Evolutionary conservation across 2,797 vertebrate species (phyloP), one percentile per base, ranked within the genome.

Genomic region (Scyliorhinus canicula): DNA sequence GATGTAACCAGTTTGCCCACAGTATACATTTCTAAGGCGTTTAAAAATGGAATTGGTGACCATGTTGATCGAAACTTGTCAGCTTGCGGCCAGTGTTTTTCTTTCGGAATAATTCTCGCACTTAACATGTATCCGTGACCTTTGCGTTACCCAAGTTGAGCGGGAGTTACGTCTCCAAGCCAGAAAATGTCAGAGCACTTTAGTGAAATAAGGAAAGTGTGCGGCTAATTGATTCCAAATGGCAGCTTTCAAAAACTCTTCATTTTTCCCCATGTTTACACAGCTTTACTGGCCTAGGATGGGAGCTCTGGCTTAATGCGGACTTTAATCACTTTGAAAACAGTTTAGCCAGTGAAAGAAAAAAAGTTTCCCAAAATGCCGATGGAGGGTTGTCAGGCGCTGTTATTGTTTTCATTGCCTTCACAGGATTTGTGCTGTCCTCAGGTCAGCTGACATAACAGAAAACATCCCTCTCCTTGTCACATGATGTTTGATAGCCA

Each of bases 341-440:
- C 93, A 94, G 93, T 94, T 94, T 94, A 94, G 93, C 69, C 93
- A 94, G 93, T 94, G 93, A 52, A 74, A 69, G 69, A 93, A 74
- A 93, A 94, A 50, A 94, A 94, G 44, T 74, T 94, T 71, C 28
- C 67, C 52, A 60, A 91, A 91, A 91, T 65, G 24, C 88, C 21
- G 57, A 65, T 91, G 88, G 40, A 65, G 65, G 69, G 67, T 74
- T 52, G 93, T 94, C 93, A 94, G 55, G 67, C 93, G 31, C 65
- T 67, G 63, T 67, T 93, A 93, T 71, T 93, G 65, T 93, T 67
- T 71, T 94, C 65, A 71, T 52, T n/a, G 93, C 93, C 6, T 52
- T 94, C 52, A 52, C 67, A 47, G 93, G 93, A 55, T 94, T 52
- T 94, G 65, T 65, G 67, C 93, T 71, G 31, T 94, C 52, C 93